phyloP scores from a whole-genome alignment of 1,140 invertebrate species.

The Helicorthomorpha holstii region DNA sequence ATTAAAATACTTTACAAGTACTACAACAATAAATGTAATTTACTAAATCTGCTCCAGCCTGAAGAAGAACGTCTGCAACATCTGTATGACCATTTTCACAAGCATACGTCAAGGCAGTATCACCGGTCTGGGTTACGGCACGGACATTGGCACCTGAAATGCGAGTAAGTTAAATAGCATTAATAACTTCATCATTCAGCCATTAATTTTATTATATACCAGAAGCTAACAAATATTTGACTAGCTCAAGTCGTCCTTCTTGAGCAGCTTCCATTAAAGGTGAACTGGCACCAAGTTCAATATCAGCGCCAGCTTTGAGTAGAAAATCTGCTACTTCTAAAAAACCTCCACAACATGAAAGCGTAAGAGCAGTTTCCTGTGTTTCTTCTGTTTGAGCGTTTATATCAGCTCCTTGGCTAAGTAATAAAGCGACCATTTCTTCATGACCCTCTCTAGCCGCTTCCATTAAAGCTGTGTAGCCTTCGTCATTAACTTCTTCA shows the following conservation, averaged over 20 bases:
- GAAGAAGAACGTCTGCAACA: conserved; percentile 70
- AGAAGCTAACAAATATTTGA: conserved; percentile 55
- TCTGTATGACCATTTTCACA: conserved; percentile 93
- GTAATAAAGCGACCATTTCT: conserved; percentile 87
- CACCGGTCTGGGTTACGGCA: conserved; percentile 81
- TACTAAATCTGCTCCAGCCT: conserved; percentile 72
- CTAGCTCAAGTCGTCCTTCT: conserved; percentile 52
- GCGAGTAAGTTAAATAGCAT: background rate
- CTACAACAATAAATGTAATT: background rate
- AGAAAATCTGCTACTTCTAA: conserved; percentile 94
- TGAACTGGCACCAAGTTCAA: conserved; percentile 88
- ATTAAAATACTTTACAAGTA: conserved; percentile 5
- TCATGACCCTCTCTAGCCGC: conserved; percentile 95
- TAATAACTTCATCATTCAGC: background rate
- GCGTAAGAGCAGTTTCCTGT: conserved; percentile 89
- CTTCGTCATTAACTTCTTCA: conserved; percentile 97
- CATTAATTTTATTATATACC: conserved; percentile 18
- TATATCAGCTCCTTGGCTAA: conserved; percentile 86
- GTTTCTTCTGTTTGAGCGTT: conserved; percentile 98
- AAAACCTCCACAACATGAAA: conserved; percentile 94
- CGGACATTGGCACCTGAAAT: conserved; percentile 58
- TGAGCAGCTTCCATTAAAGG: conserved; percentile 97
- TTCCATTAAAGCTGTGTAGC: conserved; percentile 99
- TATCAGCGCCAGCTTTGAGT: conserved; percentile 85
- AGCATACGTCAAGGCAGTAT: conserved; percentile 95